Evolutionary conservation across 2,888 invertebrate species (phyloP), one percentile per base, ranked within the genome.

Genomic region (Ischnura elegans): DNA sequence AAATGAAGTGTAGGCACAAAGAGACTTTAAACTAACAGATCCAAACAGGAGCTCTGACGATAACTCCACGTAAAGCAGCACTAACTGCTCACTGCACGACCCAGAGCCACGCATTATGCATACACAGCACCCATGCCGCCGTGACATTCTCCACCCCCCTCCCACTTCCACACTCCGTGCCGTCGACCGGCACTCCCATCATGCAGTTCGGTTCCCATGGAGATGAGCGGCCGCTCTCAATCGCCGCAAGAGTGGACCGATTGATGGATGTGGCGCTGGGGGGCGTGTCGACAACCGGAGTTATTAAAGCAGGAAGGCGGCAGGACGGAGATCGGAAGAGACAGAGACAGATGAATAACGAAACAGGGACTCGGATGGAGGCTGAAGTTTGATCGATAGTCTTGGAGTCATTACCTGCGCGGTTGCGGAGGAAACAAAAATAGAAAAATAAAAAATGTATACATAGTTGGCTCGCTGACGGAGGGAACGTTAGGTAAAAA

Each of bases 261-360:
- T 90, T 90, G 90, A 90, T 90, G 90, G 90, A 90, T 90, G 90
- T 55, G 61, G 55, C 61, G 90, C 61, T 55, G 55, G 61, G 61
- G 90, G 90, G 90, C 61, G 90, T 90, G 90, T 90, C 90, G 90
- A 90, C 90, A 90, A 90, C 61, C 55, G 90, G 61, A 66, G 90
- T 90, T 90, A 90, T 90, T 90, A 90, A 90, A 90, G 90, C 90
- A 90, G 90, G 55, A 90, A 90, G 90, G 90, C 61, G 43, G 90
- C 36, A 19, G 61, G 25, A 61, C 51, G 90, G 90, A 90, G 90
- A 90, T 90, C 90, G 90, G 90, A 66, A 90, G 90, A 66, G 90
- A 90, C 90, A 90, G 90, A 90, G 90, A 90, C 90, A 61, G 90
- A 90, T 90, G 90, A 90, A 90, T 90, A 90, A 90, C 90, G 90